Conservation (phyloP, 1,140 invertebrate genomes). For the Brachionus asplanchnoidis region DNA sequence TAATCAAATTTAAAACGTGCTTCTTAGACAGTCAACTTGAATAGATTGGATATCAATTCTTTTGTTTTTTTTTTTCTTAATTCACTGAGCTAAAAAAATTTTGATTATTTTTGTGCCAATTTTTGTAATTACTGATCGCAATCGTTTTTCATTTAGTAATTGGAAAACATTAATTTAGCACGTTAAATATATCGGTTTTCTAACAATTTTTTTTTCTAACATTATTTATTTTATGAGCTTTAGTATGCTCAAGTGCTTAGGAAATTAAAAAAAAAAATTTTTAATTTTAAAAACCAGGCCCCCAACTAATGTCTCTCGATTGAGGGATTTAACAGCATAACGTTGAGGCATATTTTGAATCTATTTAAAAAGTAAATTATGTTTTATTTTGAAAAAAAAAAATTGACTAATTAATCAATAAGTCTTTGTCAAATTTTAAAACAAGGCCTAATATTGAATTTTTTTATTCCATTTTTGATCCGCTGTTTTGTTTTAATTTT, state of each 20-base stretch:
- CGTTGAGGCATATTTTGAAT: background rate
- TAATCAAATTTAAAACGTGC: background rate
- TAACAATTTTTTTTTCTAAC: background rate
- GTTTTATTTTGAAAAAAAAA: background rate
- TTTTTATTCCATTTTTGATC: background rate
- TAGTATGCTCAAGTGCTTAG: background rate
- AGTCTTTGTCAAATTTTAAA: background rate
- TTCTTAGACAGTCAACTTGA: background rate
- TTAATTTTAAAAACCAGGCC: background rate
- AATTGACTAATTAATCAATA: background rate
- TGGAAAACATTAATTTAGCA: background rate
- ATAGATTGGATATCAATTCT: background rate
- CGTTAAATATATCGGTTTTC: background rate
- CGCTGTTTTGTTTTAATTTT: too few relatives aligned
- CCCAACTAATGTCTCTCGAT: background rate
- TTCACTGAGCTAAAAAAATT: background rate
- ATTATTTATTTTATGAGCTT: background rate
- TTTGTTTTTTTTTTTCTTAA: background rate
- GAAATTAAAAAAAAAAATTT: background rate
- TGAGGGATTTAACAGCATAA: background rate
- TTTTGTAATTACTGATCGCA: background rate
- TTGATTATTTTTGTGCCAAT: background rate
- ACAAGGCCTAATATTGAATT: background rate
- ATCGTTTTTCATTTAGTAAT: background rate
- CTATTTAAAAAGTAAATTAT: too few relatives aligned